phyloP scores from a whole-genome alignment of 2,797 vertebrate species.

The Eurystomus glaucurus region DNA sequence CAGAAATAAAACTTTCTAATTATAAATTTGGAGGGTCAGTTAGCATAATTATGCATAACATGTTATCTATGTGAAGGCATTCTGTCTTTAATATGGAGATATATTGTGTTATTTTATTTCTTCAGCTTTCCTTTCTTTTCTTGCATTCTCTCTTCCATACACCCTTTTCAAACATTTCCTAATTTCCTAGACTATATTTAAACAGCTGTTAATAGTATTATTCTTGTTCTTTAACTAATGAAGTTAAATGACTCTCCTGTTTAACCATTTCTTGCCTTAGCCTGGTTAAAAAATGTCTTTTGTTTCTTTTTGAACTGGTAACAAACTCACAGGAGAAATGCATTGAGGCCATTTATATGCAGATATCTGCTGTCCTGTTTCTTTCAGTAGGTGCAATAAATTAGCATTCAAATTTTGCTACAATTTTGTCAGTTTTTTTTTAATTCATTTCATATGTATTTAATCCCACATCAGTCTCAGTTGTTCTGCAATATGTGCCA shows the following conservation, averaged over 20 bases:
- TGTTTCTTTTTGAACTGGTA: slow-evolving; percentile 51
- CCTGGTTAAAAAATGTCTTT: slow-evolving; percentile 54
- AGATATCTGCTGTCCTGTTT: slow-evolving; percentile 72
- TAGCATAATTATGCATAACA: not conserved
- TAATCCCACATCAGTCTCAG: slow-evolving; percentile 62
- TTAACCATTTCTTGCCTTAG: slow-evolving; percentile 25
- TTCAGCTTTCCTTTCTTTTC: not conserved
- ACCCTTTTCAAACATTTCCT: not conserved
- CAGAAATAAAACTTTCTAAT: not conserved
- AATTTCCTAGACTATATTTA: not conserved
- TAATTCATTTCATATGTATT: slow-evolving; percentile 65
- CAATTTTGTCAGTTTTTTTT: slow-evolving; percentile 49
- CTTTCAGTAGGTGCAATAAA: slow-evolving; percentile 73
- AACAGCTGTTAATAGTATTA: not conserved
- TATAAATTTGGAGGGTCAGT: not conserved
- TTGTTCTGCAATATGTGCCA: slow-evolving; percentile 47
- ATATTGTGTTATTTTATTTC: not conserved
- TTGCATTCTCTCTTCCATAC: not conserved
- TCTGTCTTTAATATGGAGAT: not conserved
- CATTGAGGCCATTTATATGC: slow-evolving; percentile 74
- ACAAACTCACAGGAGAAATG: slow-evolving; percentile 49
- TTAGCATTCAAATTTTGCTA: slow-evolving; percentile 74
- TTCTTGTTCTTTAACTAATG: slow-evolving; percentile 28
- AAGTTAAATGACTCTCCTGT: not conserved
- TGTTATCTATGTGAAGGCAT: not conserved